Evolutionary conservation across 2,113 vertebrate species (phyloP).

Genomic region (Hippocampus abdominalis): DNA sequence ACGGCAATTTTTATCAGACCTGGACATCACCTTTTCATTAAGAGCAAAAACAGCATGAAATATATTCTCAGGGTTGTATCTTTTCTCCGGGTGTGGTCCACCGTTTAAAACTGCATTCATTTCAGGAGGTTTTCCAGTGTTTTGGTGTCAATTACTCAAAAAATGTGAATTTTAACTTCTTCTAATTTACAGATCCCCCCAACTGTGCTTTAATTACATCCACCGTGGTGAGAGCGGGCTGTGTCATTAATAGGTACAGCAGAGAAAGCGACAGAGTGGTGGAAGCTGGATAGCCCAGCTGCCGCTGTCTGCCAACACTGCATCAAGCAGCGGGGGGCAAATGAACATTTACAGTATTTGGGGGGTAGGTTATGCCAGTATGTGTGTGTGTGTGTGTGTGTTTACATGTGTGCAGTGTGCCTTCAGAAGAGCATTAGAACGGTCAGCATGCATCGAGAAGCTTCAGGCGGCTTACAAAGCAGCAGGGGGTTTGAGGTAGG

Average conservation of each 20-base stretch:
- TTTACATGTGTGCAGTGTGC: slow-evolving; percentile 33
- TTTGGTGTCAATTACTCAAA: slow-evolving; percentile 36
- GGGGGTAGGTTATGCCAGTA: slow-evolving; percentile 12
- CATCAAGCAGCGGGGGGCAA: slow-evolving; percentile 57
- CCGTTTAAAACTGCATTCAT: slow-evolving; percentile 26
- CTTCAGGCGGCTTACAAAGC: slow-evolving; percentile 66
- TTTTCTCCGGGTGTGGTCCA: not conserved
- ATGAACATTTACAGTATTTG: slow-evolving; percentile 63
- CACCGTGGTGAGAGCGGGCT: slow-evolving; percentile 34
- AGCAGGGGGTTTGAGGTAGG: slow-evolving; percentile 47
- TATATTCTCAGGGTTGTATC: not conserved
- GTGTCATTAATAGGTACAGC: slow-evolving; percentile 54
- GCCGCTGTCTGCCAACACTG: slow-evolving; percentile 55
- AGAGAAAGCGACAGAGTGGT: slow-evolving; percentile 17
- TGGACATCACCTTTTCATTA: not conserved
- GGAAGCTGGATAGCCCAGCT: slow-evolving; percentile 16
- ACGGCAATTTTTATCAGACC: no score
- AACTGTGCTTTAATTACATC: slow-evolving; percentile 24
- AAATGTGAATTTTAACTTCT: slow-evolving; percentile 32
- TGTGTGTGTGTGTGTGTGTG: not conserved
- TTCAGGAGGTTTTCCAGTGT: slow-evolving; percentile 16
- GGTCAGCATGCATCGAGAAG: slow-evolving; percentile 55
- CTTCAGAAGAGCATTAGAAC: slow-evolving; percentile 55
- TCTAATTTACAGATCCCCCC: slow-evolving; percentile 18
- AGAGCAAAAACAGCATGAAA: not conserved